These are phyloP conservation scores for Lucilia cuprina DNA, from an alignment of 1,140 invertebrate species.

Conservation along the genomic window DNA sequence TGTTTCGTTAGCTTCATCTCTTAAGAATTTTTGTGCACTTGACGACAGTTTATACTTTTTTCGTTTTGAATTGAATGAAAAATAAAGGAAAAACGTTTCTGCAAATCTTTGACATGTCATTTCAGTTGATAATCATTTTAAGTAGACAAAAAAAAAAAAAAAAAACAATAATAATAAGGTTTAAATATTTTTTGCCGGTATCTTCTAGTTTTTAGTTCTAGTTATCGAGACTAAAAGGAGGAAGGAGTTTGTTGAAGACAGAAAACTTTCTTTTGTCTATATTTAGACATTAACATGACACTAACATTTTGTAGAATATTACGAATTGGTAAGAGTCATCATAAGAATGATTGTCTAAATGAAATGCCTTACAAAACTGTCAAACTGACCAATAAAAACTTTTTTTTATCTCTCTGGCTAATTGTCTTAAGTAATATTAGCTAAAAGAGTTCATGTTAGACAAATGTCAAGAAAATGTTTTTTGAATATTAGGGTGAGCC, in stretches of 20 bases:
- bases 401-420: no score
- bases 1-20: neutral
- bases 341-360: neutral
- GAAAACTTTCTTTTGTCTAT: neutral
- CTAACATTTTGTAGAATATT: neutral
- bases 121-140: neutral
- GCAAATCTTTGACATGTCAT: neutral
- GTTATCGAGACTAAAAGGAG: neutral
- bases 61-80: neutral
- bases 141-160: no score
- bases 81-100: neutral
- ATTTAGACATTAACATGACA: neutral
- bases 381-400: neutral
- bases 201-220: neutral
- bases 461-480: no score
- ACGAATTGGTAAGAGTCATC: no score
- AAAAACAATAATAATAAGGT: no score
- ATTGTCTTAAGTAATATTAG: no score
- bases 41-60: neutral
- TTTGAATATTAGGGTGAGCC: no score
- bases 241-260: neutral
- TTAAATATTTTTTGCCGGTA: no score
- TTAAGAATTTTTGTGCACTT: neutral
- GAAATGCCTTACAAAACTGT: neutral
- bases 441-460: no score